Base-by-base conservation (phyloP, 2,888 invertebrate genomes). In the Ophioninae sp. region DNA sequence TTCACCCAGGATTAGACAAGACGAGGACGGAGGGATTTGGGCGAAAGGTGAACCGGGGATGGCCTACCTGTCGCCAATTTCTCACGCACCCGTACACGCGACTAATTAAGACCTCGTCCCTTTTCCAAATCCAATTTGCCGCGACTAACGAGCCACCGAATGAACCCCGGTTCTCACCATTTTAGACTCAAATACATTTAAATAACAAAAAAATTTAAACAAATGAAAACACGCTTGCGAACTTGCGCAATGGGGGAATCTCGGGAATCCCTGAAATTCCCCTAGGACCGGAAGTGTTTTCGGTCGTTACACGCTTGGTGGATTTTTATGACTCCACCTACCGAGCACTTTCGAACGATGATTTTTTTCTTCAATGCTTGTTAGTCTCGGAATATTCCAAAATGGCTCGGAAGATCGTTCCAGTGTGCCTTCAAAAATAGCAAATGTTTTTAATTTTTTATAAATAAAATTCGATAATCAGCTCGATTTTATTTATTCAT, bases 11-110 rank as follows among this genome's bases (percentile, higher is more conserved):
- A 71, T 69, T 81, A 73, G 74, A 74, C 63, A 67, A 83, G 56
- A 83, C 79, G 77, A 79, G 81, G 56, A 85, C 71, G 79, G 81
- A 83, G 77, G 79, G 71, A 81, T 63, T 75, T 79, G 82, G 58
- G 65, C 51, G 61, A 5, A n/a, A 51, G 30, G 13, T 23, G 30
- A 5, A 22, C 39, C 39, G 51, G 39, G 63, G 9, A 37, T 22
- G 6, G 59, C 13, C 41, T 65, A 59, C 61, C 59, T 61, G 63
- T 44, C 64, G 71, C 69, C 44, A 67, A 37, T 63, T 81, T 61
- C 72, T 63, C 41, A 58, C 69, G 69, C 75, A 61, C 64, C n/a
- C 63, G 20, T 56, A 74, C 71, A 65, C 74, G 74, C 20, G 68
- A 80, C 77, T 79, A 75, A 83, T 79, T 83, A 72, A 75, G 67